Evolutionary conservation across 2,113 vertebrate species (phyloP).

Genomic region (Strix aluco): DNA sequence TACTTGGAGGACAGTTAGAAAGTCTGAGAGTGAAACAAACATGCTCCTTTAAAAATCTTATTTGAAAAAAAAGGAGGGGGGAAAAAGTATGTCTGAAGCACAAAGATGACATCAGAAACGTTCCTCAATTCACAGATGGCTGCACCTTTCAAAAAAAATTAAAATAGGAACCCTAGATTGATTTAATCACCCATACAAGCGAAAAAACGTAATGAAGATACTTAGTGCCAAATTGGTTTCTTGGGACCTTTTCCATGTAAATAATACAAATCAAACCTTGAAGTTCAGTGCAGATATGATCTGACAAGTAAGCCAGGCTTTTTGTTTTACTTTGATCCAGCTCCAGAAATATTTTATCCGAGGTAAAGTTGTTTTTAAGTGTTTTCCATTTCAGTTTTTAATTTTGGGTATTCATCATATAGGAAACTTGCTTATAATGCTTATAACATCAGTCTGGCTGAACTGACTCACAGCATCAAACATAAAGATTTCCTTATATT

Average conservation of each 20-base stretch:
- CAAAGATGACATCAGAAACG: constrained; percentile 52
- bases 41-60: neutral
- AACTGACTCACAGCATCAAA: neutral
- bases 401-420: constrained; percentile 38
- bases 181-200: constrained; percentile 64
- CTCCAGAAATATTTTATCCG: constrained; percentile 71
- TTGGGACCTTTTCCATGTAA: constrained; percentile 71
- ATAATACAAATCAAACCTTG: constrained; percentile 71
- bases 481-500: neutral
- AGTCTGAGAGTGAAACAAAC: neutral
- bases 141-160: constrained; percentile 53
- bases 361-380: constrained; percentile 62
- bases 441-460: neutral
- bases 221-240: constrained; percentile 65
- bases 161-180: constrained; percentile 46
- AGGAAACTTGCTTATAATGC: constrained; percentile 28
- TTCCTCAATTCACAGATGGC: constrained; percentile 52
- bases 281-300: constrained; percentile 64
- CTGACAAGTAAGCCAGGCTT: constrained; percentile 65
- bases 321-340: constrained; percentile 65
- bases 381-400: constrained; percentile 60
- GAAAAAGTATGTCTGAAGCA: neutral
- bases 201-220: constrained; percentile 68
- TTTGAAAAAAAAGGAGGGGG: neutral
- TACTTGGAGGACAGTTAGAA: neutral